These are phyloP conservation scores for Orthosia cruda DNA, from an alignment of 2,888 invertebrate genomes.

Conservation along the genomic window DNA sequence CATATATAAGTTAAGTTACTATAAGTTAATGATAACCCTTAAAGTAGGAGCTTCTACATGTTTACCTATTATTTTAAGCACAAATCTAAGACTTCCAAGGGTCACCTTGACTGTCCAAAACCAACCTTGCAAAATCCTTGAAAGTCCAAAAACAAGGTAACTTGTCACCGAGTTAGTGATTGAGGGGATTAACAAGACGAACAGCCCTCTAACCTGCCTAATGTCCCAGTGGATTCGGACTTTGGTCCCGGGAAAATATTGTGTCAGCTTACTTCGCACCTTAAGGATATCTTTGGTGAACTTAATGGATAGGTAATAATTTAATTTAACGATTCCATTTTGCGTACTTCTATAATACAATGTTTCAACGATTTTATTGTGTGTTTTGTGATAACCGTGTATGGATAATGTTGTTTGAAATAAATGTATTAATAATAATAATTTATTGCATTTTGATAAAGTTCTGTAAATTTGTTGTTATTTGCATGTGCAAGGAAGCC, in stretches of 20 bases:
- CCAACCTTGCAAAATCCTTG: slow-evolving; percentile 24
- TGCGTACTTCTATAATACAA: no score
- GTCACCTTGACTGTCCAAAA: neutral
- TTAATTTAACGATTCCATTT: neutral
- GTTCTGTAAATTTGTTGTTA: no score
- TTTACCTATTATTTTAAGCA: neutral
- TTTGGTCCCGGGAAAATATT: slow-evolving; percentile 45
- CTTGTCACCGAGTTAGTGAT: slow-evolving; percentile 46
- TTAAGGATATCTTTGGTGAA: slow-evolving; percentile 18
- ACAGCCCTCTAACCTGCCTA: slow-evolving; percentile 36
- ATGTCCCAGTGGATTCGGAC: slow-evolving; percentile 45
- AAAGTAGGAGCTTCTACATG: no score
- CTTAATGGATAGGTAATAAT: slow-evolving; percentile 10
- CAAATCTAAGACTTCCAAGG: neutral
- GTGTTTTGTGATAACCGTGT: no score
- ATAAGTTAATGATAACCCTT: no score
- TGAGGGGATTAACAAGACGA: slow-evolving; percentile 59
- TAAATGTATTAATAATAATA: no score
- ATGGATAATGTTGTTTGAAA: no score
- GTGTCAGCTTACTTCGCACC: slow-evolving; percentile 39
- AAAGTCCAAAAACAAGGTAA: slow-evolving; percentile 42
- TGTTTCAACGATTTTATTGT: no score
- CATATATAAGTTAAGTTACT: no score
- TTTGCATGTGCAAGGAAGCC: no score
- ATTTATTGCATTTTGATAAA: no score